Conservation (phyloP, 1,140 invertebrate species). For the Neodiprion virginianus region DNA sequence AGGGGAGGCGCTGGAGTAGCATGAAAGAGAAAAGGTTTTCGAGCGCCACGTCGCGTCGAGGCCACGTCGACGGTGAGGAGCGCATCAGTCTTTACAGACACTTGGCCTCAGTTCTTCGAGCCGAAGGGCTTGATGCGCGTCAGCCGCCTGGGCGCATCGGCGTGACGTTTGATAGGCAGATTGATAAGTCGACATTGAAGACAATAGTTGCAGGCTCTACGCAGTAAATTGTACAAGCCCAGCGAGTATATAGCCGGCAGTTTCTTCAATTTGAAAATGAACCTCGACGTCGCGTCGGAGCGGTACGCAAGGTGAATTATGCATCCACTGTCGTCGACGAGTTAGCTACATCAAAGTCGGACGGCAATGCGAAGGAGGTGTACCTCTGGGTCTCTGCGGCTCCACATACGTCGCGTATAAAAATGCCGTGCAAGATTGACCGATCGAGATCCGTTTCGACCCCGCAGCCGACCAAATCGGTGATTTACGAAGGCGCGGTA, state of each 20-base stretch:
- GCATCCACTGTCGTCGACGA: slow-evolving; percentile 6
- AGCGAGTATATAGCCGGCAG: not conserved
- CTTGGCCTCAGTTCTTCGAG: not conserved
- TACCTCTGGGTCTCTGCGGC: not conserved
- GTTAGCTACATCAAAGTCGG: slow-evolving; percentile 5
- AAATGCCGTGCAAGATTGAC: not conserved
- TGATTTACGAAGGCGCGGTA: not conserved
- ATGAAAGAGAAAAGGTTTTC: slow-evolving; percentile 1
- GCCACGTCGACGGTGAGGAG: not conserved
- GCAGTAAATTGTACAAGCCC: not conserved
- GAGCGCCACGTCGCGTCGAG: slow-evolving; percentile 2
- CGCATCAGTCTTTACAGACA: slow-evolving; percentile 2
- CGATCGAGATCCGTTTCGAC: slow-evolving; percentile 4
- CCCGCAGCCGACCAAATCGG: not conserved
- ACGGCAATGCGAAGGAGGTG: not conserved
- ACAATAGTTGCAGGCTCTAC: slow-evolving; percentile 2
- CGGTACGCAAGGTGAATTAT: not conserved
- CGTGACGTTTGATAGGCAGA: slow-evolving; percentile 1
- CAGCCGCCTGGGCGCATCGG: not conserved
- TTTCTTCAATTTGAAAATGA: slow-evolving; percentile 8
- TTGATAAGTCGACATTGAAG: slow-evolving; percentile 7
- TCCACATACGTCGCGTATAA: not conserved
- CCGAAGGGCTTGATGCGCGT: not conserved
- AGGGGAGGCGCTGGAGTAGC: not conserved
- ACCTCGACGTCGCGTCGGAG: not conserved